Base-by-base conservation (phyloP, 2,888 invertebrate genomes). In the Ethmia dodecea region DNA sequence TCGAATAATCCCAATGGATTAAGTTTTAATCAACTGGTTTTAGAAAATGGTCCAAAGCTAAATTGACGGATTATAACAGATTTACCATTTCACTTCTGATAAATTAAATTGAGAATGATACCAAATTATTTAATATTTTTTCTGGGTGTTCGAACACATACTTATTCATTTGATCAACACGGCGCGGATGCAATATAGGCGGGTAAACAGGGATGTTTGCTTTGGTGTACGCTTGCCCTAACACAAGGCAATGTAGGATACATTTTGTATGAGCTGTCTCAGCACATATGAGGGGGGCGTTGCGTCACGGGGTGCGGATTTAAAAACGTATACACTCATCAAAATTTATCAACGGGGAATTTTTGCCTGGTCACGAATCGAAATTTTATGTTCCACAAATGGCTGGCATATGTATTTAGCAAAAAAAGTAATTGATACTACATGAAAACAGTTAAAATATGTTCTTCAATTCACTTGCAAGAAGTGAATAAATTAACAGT, bases 201-300 rank as follows among this genome's bases (percentile, higher is more conserved):
- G n/a, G 22, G 22, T 22, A 22, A 22, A 22, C 22, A 22, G n/a
- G 15, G 14, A 9, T 49, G 49, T 51, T 56, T 49, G 48, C 45
- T 49, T 30, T 18, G n/a, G 39, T 44, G 40, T 46, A 52, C 48
- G 49, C 53, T 53, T 1, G 52, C 59, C 47, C 52, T 45, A 47
- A 60, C 55, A 65, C 22, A 22, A 22, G 61, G 67, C 54, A 22
- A 9, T 52, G 55, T 45, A 31, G 49, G 45, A 63, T 70, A 58
- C 57, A 64, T 69, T 71, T 68, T 72, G 55, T 55, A 65, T 68
- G 59, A 69, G 63, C 64, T 63, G 57, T 56, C 54, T 71, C 75
- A 76, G 71, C 73, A 58, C 35, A 45, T 9, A 12, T 9, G n/a
- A 5, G 22, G 3, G 22, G 22, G 9, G 8, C 9, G n/a, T n/a